Evolutionary conservation across 2,113 vertebrate genomes (phyloP).

Genomic region (Grammatotria lemairii): DNA sequence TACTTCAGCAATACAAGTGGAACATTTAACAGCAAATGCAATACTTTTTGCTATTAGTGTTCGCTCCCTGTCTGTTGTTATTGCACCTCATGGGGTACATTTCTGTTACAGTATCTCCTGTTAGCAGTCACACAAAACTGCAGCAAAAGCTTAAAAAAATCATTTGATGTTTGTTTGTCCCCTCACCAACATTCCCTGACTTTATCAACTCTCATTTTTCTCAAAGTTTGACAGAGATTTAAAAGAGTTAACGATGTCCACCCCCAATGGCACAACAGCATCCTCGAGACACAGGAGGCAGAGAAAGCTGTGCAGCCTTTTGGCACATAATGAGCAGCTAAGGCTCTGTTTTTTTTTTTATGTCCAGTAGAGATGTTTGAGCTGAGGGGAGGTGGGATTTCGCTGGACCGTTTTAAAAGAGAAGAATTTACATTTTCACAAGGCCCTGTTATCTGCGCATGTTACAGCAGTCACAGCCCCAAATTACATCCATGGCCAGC

Average conservation of each 20-base stretch:
- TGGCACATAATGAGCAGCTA: conserved; percentile 17
- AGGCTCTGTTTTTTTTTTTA: neutral
- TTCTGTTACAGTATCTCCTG: neutral
- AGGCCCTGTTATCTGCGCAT: neutral
- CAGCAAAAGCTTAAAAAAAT: neutral
- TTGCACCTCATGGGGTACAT: neutral
- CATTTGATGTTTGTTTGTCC: neutral
- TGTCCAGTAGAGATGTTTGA: conserved; percentile 3
- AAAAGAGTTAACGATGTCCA: neutral
- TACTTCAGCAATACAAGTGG: neutral
- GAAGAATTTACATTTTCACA: neutral
- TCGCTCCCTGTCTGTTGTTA: neutral
- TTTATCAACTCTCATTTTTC: neutral
- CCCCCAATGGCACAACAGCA: neutral
- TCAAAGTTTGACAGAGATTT: neutral
- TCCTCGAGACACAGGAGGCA: neutral
- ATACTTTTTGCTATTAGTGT: neutral
- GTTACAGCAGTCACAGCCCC: neutral
- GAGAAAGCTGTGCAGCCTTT: neutral
- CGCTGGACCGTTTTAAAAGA: neutral
- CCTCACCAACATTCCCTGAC: neutral
- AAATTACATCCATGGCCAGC: neutral
- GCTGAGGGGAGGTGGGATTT: neutral
- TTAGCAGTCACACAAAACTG: neutral
- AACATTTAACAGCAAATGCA: neutral